Evolutionary conservation across 2,888 invertebrate species (phyloP).

Genomic region (Drosophila barbarae): DNA sequence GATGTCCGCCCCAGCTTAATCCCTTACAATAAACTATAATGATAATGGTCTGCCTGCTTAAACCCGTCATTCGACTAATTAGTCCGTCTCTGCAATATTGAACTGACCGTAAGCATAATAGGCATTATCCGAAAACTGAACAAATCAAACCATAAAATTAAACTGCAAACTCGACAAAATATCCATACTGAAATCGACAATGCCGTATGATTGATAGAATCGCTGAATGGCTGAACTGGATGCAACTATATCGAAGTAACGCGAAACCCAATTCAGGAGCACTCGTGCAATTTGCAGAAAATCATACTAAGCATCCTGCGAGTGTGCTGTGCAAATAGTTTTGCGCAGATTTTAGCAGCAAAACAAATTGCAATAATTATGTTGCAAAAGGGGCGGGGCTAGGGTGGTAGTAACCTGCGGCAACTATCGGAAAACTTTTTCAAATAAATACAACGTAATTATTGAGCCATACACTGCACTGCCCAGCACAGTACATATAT

Average conservation of each 20-base stretch:
- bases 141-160: slow-evolving; percentile 46
- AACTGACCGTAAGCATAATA: slow-evolving; percentile 15
- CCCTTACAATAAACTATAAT: neutral
- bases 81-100: slow-evolving; percentile 11
- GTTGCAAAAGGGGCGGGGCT: slow-evolving; percentile 22
- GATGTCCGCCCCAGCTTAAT: neutral
- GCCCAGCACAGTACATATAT: neutral
- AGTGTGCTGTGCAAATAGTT: slow-evolving; percentile 45
- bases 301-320: slow-evolving; percentile 43
- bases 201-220: slow-evolving; percentile 60
- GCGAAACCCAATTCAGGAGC: neutral
- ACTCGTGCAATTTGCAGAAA: slow-evolving; percentile 57
- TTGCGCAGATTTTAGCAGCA: slow-evolving; percentile 62
- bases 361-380: slow-evolving; percentile 70
- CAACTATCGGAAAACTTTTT: slow-evolving; percentile 55
- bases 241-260: slow-evolving; percentile 60
- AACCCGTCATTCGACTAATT: slow-evolving; percentile 5
- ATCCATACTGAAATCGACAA: slow-evolving; percentile 36
- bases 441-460: slow-evolving; percentile 70
- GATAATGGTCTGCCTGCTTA: neutral
- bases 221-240: slow-evolving; percentile 31
- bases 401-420: slow-evolving; percentile 20
- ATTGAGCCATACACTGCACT: slow-evolving; percentile 55
- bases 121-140: slow-evolving; percentile 12
- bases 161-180: slow-evolving; percentile 50